These are phyloP conservation scores for Harpagoxenus sublaevis DNA, from an alignment of 2,888 invertebrate genomes.

Conservation along the genomic window DNA sequence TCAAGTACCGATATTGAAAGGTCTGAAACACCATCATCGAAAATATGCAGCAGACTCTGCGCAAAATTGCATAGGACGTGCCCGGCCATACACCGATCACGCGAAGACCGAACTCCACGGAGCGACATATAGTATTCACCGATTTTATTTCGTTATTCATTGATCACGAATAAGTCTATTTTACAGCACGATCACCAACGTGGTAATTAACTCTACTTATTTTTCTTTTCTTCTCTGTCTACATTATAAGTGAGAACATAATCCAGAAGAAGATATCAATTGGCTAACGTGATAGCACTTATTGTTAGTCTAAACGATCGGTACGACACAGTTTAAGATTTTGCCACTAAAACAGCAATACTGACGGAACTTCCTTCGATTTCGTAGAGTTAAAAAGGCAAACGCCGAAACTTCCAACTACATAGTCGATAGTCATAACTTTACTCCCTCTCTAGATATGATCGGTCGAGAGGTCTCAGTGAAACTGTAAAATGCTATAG, in stretches of 20 bases:
- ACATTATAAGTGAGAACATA: not conserved
- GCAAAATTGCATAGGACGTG: constrained; percentile 23
- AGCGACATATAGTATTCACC: constrained; percentile 33
- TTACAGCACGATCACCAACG: not conserved
- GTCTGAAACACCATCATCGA: constrained; percentile 31
- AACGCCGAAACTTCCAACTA: not conserved
- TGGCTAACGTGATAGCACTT: not conserved
- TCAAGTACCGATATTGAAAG: constrained; percentile 60
- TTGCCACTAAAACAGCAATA: not conserved
- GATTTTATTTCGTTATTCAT: constrained; percentile 11
- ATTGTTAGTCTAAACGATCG: not conserved
- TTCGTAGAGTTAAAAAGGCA: not conserved
- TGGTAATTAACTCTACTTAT: not conserved
- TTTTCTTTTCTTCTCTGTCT: not conserved
- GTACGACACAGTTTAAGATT: not conserved
- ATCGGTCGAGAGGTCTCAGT: not conserved
- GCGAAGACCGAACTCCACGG: constrained; percentile 57
- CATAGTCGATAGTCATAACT: not conserved
- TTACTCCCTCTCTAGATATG: not conserved
- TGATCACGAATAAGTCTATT: not conserved
- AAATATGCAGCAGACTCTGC: constrained; percentile 39
- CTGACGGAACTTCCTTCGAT: not conserved
- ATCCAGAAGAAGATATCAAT: not conserved
- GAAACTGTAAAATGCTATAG: constrained; percentile 26
- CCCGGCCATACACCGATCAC: constrained; percentile 60